Base-by-base conservation (phyloP, 2,888 invertebrate genomes). In the Falcaria lacertinaria region DNA sequence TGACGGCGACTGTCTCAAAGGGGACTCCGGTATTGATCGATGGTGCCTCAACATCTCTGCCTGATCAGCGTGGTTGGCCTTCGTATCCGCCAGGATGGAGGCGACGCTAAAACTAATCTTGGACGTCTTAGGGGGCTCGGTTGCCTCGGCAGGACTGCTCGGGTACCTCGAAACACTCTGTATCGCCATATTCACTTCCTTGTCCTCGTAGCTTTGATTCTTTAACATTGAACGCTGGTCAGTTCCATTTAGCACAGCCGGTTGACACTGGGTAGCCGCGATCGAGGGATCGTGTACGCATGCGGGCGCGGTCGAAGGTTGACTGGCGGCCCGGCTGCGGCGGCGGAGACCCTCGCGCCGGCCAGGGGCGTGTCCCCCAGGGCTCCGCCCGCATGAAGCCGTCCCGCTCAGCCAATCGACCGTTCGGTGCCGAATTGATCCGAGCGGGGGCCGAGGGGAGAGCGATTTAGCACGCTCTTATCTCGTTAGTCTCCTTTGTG, bases 81-180 rank as follows among this genome's bases (percentile, higher is more conserved):
- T 93, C 17, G 97, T 94, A 66, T 97, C 97, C 13, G 96, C 94
- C 57, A 97, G 85, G 54, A 97, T 91, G 0, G 97, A 95, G 4
- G 97, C 96, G 57, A 97, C 97, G 82, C 96, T 95, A 90, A 97
- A 97, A 83, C 93, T 94, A 69, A 94, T 92, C 62, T 93, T 89
- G 52, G 93, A 92, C 50, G 91, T 90, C 70, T 94, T 94, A 13
- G 89, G 86, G 1, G 87, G 86, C 46, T 87, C 91, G 54, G 92
- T 91, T 52, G 91, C 92, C 73, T 92, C 92, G 67, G 92, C 92
- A 53, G 91, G 91, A 78, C 91, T 90, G 83, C 91, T 90, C 57
- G 91, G 91, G 83, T 91, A 92, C 63, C 91, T 91, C 65, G 92
- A 91, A 77, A 92, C 85, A 75, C 90, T 92, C 86, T 92, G 91